Evolutionary conservation across 23 tunicate genomes (phyloP).

Genomic region (Aplidium turbinatum): DNA sequence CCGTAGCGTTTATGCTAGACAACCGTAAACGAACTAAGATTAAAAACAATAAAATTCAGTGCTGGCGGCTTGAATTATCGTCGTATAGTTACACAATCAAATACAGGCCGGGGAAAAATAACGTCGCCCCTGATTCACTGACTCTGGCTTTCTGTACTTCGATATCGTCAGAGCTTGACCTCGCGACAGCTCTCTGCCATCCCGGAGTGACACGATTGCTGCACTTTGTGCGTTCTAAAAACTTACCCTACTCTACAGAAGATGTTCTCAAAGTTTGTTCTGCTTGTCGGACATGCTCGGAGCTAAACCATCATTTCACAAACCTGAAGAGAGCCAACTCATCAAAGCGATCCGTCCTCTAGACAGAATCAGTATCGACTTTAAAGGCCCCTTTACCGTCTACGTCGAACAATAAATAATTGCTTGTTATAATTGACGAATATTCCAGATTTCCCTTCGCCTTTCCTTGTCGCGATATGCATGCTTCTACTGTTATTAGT

Average conservation of each 20-base stretch:
- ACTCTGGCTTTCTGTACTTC: too few species aligned
- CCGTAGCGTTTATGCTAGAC: too few species aligned
- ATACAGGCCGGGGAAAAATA: too few species aligned
- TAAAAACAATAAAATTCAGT: too few species aligned
- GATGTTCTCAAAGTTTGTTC: not conserved
- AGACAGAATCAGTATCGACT: conserved; percentile 19
- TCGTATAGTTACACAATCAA: too few species aligned
- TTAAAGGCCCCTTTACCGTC: conserved; percentile 19
- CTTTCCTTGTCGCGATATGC: conserved; percentile 13
- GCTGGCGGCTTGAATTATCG: too few species aligned
- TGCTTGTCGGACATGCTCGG: not conserved
- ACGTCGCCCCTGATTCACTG: too few species aligned
- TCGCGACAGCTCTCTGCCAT: too few species aligned
- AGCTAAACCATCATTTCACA: not conserved
- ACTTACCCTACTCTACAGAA: conserved; percentile 9
- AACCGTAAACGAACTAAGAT: too few species aligned
- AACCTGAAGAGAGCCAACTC: not conserved
- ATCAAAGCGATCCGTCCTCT: conserved; percentile 26
- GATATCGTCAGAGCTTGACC: too few species aligned
- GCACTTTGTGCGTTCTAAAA: conserved; percentile 17
- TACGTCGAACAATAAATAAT: not conserved
- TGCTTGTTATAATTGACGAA: conserved; percentile 10
- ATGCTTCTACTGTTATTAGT: not conserved
- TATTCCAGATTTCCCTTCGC: conserved; percentile 27
- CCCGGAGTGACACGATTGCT: conserved; percentile 20